Conservation (phyloP, 2,113 vertebrate species). For the Mesitornis unicolor region DNA sequence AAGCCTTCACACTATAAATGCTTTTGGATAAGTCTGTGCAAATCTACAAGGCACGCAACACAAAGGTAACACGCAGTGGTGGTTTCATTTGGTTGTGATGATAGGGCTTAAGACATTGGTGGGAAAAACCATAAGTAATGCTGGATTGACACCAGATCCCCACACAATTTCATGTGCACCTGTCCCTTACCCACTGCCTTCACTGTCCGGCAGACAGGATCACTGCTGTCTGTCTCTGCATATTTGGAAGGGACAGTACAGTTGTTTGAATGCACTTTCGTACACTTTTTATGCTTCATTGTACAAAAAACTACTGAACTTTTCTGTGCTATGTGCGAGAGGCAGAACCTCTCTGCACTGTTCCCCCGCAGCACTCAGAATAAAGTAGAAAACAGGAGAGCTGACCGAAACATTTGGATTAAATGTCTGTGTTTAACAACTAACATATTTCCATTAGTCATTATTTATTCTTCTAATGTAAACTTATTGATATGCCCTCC, state of each 20-base stretch:
- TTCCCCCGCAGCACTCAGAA: not conserved
- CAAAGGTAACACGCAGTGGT: not conserved
- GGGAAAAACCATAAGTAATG: not conserved
- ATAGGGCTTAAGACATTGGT: not conserved
- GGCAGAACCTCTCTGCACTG: not conserved
- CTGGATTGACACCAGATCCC: not conserved
- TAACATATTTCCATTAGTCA: not conserved
- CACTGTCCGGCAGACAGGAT: not conserved
- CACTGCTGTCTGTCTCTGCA: fast-evolving
- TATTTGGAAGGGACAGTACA: not conserved
- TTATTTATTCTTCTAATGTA: not conserved
- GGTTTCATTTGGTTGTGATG: not conserved
- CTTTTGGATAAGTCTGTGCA: not conserved
- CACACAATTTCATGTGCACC: not conserved
- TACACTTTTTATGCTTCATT: not conserved
- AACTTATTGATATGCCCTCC: not conserved
- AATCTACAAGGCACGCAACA: not conserved
- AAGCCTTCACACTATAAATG: not conserved
- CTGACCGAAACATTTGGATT: not conserved
- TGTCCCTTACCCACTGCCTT: not conserved
- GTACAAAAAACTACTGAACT: not conserved
- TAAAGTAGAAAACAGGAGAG: not conserved
- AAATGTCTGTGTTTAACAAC: not conserved
- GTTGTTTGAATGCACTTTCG: not conserved
- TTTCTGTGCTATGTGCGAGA: not conserved